phyloP scores from a whole-genome alignment of 2,113 vertebrate species.

The Geococcyx californianus region DNA sequence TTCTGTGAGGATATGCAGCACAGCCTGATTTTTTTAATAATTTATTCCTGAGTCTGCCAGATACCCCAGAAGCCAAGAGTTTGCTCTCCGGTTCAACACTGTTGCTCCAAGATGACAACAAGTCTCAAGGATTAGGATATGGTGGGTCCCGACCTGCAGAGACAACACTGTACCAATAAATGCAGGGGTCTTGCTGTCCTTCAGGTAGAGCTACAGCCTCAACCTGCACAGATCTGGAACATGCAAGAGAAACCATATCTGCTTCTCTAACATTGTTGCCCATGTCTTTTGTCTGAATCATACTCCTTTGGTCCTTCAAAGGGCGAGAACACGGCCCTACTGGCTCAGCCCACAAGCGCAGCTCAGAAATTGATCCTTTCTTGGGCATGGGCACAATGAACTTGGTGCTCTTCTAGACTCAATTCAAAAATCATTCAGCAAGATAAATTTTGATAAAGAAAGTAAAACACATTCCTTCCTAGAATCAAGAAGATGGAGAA shows the following conservation, averaged over 20 bases:
- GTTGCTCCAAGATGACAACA: background rate
- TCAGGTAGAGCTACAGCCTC: background rate
- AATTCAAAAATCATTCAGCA: background rate
- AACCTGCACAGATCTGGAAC: background rate
- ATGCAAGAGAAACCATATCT: fast-evolving
- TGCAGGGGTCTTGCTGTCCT: background rate
- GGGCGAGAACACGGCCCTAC: background rate
- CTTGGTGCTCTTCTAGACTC: background rate
- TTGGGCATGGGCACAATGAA: background rate
- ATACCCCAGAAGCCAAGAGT: background rate
- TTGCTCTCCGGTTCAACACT: background rate
- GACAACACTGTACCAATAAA: background rate
- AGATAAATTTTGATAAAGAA: background rate
- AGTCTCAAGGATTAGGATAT: background rate
- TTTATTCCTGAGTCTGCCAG: background rate
- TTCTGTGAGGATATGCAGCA: background rate
- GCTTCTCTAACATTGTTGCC: background rate
- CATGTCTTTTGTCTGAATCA: background rate
- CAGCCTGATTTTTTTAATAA: background rate
- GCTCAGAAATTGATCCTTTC: background rate
- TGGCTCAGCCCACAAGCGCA: fast-evolving
- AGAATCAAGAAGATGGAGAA: background rate
- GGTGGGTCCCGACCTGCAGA: background rate
- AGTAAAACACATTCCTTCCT: background rate
- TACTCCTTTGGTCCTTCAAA: background rate